Evolutionary conservation across 2,113 vertebrate genomes (phyloP).

Genomic region (Tilapia sparmanii): DNA sequence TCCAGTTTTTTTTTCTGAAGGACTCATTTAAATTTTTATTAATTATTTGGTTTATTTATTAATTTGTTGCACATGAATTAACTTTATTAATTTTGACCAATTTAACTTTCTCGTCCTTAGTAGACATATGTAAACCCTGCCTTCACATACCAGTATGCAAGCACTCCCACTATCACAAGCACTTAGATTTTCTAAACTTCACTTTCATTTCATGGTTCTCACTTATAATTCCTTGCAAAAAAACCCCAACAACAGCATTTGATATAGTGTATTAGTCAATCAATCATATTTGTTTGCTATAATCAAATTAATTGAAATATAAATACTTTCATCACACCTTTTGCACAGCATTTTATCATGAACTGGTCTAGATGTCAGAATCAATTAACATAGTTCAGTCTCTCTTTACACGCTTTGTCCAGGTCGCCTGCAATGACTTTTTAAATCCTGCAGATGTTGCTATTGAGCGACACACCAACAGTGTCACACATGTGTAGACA

Average conservation of each 20-base stretch:
- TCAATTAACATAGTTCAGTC: background rate
- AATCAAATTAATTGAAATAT: background rate
- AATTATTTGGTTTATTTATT: background rate
- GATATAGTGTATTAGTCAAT: background rate
- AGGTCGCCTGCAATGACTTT: background rate
- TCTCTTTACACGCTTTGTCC: background rate
- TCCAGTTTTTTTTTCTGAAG: fast-evolving
- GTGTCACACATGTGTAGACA: background rate
- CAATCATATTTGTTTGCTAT: background rate
- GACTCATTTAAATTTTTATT: background rate
- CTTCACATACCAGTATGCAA: background rate
- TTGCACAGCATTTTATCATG: background rate
- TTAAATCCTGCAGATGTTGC: background rate
- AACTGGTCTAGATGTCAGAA: background rate
- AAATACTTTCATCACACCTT: background rate
- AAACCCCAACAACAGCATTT: background rate
- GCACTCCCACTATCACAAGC: background rate
- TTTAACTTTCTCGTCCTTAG: background rate
- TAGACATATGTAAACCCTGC: background rate
- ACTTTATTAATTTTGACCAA: background rate
- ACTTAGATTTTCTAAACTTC: background rate
- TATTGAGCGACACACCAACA: background rate
- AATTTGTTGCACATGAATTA: too few species aligned
- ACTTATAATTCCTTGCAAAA: background rate
- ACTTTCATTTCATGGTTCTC: background rate